Percentiles rank a stretch among this genome's conserved stretches.
phyloP scores from a whole-genome alignment of 2,113 vertebrate genomes.

The Percopsis transmontana region DNA sequence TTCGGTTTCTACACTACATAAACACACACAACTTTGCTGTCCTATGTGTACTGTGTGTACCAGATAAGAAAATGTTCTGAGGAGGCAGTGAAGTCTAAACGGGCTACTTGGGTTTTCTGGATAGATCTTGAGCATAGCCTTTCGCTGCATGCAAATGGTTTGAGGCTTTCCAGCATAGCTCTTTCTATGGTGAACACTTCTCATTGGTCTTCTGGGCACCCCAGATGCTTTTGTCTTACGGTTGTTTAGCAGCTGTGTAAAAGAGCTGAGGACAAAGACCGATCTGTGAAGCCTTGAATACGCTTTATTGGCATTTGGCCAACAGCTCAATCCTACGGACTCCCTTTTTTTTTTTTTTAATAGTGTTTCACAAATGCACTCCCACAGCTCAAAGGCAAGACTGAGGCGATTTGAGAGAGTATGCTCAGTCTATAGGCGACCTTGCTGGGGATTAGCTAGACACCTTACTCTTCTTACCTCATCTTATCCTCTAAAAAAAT shows the following conservation, averaged over 20 bases:
- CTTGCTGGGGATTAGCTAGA: conserved; percentile 49
- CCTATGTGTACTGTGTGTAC: neutral
- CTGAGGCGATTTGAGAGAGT: conserved; percentile 55
- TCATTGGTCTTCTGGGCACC: conserved; percentile 76
- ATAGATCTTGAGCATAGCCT: conserved; percentile 55
- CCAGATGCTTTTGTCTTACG: conserved; percentile 85
- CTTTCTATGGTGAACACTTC: conserved; percentile 72
- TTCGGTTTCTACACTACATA: neutral
- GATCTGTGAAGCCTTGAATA: conserved; percentile 88
- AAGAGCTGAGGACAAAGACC: conserved; percentile 84
- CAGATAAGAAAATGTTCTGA: neutral
- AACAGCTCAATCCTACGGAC: conserved; percentile 78
- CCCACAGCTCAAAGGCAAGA: conserved; percentile 64
- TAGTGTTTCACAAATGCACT: conserved; percentile 41
- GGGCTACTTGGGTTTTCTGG: conserved; percentile 37
- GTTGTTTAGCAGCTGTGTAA: conserved; percentile 76
- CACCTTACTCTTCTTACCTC: conserved; percentile 24
- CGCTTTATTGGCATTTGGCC: conserved; percentile 83
- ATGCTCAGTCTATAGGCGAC: conserved; percentile 58
- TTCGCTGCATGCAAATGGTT: conserved; percentile 53
- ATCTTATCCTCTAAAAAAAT: conserved; percentile 29
- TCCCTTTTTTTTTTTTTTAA: conserved; percentile 42
- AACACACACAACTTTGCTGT: neutral
- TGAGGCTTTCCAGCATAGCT: conserved; percentile 54
- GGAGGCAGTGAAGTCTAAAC: neutral